These are phyloP conservation scores for Andrena hattorfiana DNA, from an alignment of 2,888 invertebrate genomes.

Conservation along the genomic window DNA sequence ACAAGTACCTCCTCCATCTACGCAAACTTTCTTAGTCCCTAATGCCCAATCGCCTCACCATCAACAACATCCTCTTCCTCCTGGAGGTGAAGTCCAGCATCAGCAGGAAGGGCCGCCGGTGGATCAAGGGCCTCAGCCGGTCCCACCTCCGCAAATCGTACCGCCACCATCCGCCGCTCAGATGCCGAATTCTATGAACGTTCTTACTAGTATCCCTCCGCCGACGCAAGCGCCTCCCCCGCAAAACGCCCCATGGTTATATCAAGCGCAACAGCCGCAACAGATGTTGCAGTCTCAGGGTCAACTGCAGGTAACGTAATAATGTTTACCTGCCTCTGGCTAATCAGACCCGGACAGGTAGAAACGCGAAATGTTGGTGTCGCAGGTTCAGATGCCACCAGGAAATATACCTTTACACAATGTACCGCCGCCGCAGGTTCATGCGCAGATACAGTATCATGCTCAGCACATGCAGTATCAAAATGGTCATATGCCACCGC, in stretches of 20 bases:
- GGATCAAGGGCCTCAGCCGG: slow-evolving; percentile 86
- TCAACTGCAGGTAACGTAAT: slow-evolving; percentile 78
- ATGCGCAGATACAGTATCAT: slow-evolving; percentile 82
- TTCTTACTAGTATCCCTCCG: slow-evolving; percentile 82
- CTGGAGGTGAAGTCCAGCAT: slow-evolving; percentile 85
- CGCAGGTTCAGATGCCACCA: slow-evolving; percentile 76
- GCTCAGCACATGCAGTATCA: slow-evolving; percentile 83
- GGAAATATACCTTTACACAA: slow-evolving; percentile 76
- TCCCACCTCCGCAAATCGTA: slow-evolving; percentile 83
- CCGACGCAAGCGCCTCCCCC: slow-evolving; percentile 80
- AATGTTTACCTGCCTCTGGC: background rate
- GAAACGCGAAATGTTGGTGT: slow-evolving; percentile 18
- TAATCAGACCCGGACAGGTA: background rate
- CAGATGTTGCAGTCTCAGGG: slow-evolving; percentile 76
- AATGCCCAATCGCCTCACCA: slow-evolving; percentile 77
- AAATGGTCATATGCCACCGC: slow-evolving; percentile 82
- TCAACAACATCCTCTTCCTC: slow-evolving; percentile 85
- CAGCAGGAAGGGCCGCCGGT: slow-evolving; percentile 82
- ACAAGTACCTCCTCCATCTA: slow-evolving; percentile 79
- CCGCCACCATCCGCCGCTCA: slow-evolving; percentile 81
- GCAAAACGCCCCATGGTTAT: slow-evolving; percentile 83
- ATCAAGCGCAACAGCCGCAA: slow-evolving; percentile 78
- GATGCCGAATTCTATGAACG: slow-evolving; percentile 81
- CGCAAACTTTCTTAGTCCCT: slow-evolving; percentile 80
- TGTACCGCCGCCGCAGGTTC: slow-evolving; percentile 79